Percentiles rank a stretch among this genome's conserved stretches.
Evolutionary conservation across 2,113 vertebrate species (phyloP).

Genomic region (Leucosticte australis): DNA sequence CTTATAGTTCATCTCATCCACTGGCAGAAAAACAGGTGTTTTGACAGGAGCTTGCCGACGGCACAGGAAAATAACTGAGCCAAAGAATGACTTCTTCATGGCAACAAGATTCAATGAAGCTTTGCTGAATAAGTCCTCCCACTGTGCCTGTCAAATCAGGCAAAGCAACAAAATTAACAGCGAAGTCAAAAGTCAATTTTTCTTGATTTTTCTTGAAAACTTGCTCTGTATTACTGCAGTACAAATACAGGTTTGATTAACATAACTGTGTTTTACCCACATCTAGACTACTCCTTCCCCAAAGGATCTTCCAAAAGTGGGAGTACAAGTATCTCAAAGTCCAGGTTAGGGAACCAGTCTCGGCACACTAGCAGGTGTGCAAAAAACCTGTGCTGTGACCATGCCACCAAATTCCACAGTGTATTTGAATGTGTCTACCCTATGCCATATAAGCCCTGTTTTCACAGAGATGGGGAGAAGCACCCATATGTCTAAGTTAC

Average conservation of each 20-base stretch:
- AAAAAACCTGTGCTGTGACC: neutral
- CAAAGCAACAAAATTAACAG: neutral
- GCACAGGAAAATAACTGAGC: conserved; percentile 87
- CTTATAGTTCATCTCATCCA: conserved; percentile 80
- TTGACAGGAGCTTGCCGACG: conserved; percentile 59
- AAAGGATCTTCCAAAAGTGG: neutral
- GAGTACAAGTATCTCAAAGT: neutral
- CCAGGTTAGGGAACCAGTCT: neutral
- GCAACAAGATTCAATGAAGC: conserved; percentile 76
- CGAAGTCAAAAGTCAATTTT: neutral
- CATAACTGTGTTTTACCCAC: neutral
- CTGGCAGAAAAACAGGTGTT: conserved; percentile 74
- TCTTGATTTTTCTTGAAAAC: neutral
- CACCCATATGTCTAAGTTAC: neutral
- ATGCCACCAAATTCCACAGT: neutral
- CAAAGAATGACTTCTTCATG: conserved; percentile 87
- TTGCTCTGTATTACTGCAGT: neutral
- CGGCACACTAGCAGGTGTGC: neutral
- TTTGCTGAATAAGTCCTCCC: conserved; percentile 80
- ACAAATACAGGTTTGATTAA: neutral
- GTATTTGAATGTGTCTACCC: neutral
- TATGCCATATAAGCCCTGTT: neutral
- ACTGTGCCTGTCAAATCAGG: conserved; percentile 78
- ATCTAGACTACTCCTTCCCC: neutral
- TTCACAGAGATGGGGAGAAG: neutral